A percentile compares a stretch with the other conserved stretches of the same genome.
phyloP scores from a whole-genome alignment of 1,140 invertebrate species.

The Drosophila lacertosa region DNA sequence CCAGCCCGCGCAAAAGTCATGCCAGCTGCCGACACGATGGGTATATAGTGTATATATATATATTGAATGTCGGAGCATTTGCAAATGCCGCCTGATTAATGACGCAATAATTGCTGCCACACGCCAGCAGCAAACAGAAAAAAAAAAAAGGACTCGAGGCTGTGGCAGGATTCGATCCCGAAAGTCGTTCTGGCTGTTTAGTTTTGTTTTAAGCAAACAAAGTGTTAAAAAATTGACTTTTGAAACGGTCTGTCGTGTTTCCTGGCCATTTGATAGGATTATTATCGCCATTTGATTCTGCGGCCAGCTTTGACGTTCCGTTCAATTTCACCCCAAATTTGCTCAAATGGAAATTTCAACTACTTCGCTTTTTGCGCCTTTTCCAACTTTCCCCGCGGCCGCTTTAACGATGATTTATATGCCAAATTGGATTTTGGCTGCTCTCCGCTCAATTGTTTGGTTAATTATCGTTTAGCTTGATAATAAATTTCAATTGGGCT shows the following conservation, averaged over 20 bases:
- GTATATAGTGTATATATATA: no score
- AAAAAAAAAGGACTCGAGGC: slow-evolving; percentile 11
- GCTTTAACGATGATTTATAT: slow-evolving; percentile 73
- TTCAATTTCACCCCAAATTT: slow-evolving; percentile 80
- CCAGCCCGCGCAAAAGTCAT: slow-evolving; percentile 71
- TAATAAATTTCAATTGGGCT: slow-evolving; percentile 61
- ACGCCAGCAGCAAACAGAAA: slow-evolving; percentile 17
- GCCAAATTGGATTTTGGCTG: slow-evolving; percentile 13
- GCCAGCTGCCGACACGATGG: slow-evolving; percentile 56
- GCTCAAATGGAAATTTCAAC: slow-evolving; percentile 74
- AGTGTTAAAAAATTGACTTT: slow-evolving; percentile 80
- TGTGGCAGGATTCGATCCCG: slow-evolving; percentile 29
- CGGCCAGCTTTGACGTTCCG: slow-evolving; percentile 63
- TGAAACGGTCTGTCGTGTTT: slow-evolving; percentile 44
- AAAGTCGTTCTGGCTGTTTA: slow-evolving; percentile 41
- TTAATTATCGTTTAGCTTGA: slow-evolving; percentile 49
- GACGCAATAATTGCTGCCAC: slow-evolving; percentile 80
- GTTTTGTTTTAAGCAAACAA: slow-evolving; percentile 62
- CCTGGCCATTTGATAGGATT: slow-evolving; percentile 74
- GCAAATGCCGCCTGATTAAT: slow-evolving; percentile 82
- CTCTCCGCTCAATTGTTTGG: slow-evolving; percentile 10
- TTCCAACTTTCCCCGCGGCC: background rate
- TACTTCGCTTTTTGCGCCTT: slow-evolving; percentile 38
- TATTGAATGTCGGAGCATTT: slow-evolving; percentile 69
- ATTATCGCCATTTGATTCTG: slow-evolving; percentile 77